Evolutionary conservation across 2,888 invertebrate genomes (phyloP).

Genomic region (Proisotoma minuta): DNA sequence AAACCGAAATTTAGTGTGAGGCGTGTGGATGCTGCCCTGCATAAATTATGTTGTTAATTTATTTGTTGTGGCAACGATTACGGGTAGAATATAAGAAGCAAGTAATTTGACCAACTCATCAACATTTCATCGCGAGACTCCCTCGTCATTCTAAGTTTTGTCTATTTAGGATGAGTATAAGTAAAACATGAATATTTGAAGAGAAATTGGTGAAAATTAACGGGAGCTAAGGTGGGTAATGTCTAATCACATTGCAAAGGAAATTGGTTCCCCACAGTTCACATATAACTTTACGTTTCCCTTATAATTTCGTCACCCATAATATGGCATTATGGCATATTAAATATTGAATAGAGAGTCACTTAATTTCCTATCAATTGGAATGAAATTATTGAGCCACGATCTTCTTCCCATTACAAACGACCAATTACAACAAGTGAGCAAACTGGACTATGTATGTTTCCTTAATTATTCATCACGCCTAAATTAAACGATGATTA

Average conservation of each 20-base stretch:
- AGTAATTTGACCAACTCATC: constrained; percentile 7
- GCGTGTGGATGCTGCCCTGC: too few relatives aligned
- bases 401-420: too few relatives aligned
- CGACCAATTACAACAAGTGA: background rate
- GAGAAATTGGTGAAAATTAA: constrained; percentile 12
- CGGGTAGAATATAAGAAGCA: background rate
- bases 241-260: too few relatives aligned
- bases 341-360: too few relatives aligned
- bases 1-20: too few relatives aligned
- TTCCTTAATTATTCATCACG: background rate
- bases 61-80: constrained; percentile 8
- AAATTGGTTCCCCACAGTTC: too few relatives aligned
- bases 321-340: too few relatives aligned
- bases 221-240: constrained; percentile 1
- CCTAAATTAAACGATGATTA: too few relatives aligned
- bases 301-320: too few relatives aligned
- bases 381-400: too few relatives aligned
- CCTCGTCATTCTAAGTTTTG: background rate
- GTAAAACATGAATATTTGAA: constrained; percentile 4
- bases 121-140: constrained; percentile 5
- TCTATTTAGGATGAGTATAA: background rate
- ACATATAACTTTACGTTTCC: too few relatives aligned
- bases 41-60: constrained; percentile 10
- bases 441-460: constrained; percentile 3
- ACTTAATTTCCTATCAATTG: too few relatives aligned